A percentile compares a stretch with the other conserved stretches of the same genome.
These are phyloP conservation scores for Megathymus violae DNA, from an alignment of 1,140 invertebrate species.

Conservation along the genomic window DNA sequence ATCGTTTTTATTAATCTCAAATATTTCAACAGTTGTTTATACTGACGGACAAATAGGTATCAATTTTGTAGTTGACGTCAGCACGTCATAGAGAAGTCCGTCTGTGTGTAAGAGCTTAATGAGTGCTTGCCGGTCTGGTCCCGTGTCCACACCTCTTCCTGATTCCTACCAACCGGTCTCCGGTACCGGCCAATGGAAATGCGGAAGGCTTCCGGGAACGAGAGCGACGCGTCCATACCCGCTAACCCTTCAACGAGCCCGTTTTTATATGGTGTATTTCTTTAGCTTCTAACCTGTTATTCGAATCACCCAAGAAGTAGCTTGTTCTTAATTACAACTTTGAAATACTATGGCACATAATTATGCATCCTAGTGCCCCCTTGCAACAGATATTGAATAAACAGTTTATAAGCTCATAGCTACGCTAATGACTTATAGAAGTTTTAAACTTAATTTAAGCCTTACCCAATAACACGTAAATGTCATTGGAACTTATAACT, in stretches of 20 bases:
- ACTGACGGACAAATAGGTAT: no score
- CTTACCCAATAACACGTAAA: no score
- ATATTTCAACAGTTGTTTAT: no score
- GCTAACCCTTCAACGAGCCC: constrained; percentile 1
- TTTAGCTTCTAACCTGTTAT: constrained; percentile 23
- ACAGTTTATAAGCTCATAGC: no score
- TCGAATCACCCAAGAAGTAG: neutral
- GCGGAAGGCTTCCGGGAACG: constrained; percentile 42
- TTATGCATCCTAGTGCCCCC: neutral
- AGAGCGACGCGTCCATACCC: constrained; percentile 38
- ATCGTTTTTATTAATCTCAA: no score
- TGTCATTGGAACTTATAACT: no score
- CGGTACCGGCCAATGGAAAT: constrained; percentile 33
- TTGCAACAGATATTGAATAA: no score
- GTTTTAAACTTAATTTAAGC: no score
- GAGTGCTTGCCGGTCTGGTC: constrained; percentile 34
- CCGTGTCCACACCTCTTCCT: constrained; percentile 41
- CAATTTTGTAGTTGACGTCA: no score
- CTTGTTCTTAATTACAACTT: neutral
- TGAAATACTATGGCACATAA: constrained; percentile 13
- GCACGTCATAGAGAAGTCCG: no score
- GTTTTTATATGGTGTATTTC: constrained; percentile 19
- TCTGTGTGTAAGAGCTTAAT: constrained; percentile 38
- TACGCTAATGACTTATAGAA: no score
- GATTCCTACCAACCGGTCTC: constrained; percentile 43